These are phyloP conservation scores for Orius insidiosus DNA, from an alignment of 1,140 invertebrate species.

Conservation along the genomic window DNA sequence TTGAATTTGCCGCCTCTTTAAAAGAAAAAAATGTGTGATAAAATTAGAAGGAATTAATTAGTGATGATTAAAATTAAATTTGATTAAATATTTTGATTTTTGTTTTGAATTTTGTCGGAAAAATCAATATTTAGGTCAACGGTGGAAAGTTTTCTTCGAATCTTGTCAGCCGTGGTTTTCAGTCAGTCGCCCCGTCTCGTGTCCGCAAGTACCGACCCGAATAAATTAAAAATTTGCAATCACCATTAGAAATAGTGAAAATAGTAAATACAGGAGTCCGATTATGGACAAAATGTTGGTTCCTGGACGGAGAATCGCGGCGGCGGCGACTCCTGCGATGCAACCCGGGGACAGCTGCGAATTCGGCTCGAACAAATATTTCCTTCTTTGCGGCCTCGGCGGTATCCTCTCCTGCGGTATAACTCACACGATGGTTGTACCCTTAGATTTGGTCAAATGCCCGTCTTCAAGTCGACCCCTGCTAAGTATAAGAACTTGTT, in stretches of 20 bases:
- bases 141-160: too few species aligned
- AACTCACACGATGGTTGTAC: conserved; percentile 53
- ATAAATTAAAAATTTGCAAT: conserved; percentile 42
- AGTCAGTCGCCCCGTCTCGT: too few species aligned
- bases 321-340: conserved; percentile 32
- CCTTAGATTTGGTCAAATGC: conserved; percentile 62
- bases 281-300: conserved; percentile 23
- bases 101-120: too few species aligned
- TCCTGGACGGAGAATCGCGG: conserved; percentile 37
- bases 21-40: too few species aligned
- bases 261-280: conserved; percentile 40
- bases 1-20: too few species aligned
- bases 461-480: conserved; percentile 56
- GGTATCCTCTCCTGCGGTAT: conserved; percentile 63
- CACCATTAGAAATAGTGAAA: conserved; percentile 53
- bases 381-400: conserved; percentile 53
- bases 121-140: too few species aligned
- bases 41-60: too few species aligned
- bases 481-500: conserved; percentile 52
- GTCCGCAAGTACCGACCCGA: too few species aligned
- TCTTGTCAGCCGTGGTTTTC: too few species aligned
- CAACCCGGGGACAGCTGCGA: conserved; percentile 32
- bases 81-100: too few species aligned
- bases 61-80: too few species aligned
- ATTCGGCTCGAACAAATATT: conserved; percentile 55